Evolutionary conservation across 2,113 vertebrate genomes (phyloP).

Genomic region (Archocentrus centrarchus): DNA sequence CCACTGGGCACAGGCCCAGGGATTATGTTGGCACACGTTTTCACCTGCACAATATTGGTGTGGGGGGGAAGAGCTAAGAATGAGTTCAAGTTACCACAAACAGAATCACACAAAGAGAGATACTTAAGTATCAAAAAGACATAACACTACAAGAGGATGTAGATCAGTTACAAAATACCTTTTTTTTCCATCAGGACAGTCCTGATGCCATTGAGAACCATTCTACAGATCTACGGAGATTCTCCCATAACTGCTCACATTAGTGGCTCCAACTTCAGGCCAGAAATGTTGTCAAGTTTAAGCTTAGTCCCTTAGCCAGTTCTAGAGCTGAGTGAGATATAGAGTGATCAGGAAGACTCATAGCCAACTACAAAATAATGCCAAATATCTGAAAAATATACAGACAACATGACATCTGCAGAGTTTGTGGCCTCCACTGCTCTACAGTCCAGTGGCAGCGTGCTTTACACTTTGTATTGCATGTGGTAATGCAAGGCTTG

Average conservation of each 20-base stretch:
- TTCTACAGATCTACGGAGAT: too few relatives aligned
- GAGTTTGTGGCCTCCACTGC: too few relatives aligned
- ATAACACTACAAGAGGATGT: not conserved
- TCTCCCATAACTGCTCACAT: not conserved
- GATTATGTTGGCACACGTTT: not conserved
- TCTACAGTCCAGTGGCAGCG: too few relatives aligned
- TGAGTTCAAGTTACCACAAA: not conserved
- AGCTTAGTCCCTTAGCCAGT: not conserved
- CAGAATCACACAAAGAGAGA: not conserved
- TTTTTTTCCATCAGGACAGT: not conserved
- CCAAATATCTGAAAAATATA: too few relatives aligned
- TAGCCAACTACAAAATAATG: too few relatives aligned
- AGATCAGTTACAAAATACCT: not conserved
- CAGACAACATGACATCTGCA: too few relatives aligned
- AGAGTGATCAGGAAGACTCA: too few relatives aligned
- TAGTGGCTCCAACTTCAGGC: not conserved
- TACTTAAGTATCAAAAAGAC: not conserved
- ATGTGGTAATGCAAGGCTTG: too few relatives aligned
- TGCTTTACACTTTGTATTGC: too few relatives aligned
- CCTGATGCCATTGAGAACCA: not conserved
- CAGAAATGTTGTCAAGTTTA: not conserved
- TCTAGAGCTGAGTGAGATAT: too few relatives aligned
- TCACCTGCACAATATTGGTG: not conserved
- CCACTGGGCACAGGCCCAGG: not conserved
- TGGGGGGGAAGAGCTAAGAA: not conserved